Evolutionary conservation across 2,888 invertebrate species (phyloP).

Genomic region (Meghimatium bilineatum): DNA sequence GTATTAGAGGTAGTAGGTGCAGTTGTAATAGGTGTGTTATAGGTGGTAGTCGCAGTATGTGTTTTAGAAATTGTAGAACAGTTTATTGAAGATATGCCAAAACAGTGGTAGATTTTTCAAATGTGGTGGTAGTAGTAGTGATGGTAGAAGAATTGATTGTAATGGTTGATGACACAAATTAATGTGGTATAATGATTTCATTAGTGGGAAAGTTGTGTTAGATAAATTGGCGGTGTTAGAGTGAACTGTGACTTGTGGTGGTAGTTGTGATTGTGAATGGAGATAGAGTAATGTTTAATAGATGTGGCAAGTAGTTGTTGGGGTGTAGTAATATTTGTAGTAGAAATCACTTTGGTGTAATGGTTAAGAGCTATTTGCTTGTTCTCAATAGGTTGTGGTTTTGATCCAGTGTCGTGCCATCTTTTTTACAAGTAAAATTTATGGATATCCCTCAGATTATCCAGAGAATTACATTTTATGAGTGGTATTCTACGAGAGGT

Average conservation of each 20-base stretch:
- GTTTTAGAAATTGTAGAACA: not conserved
- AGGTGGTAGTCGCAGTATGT: not conserved
- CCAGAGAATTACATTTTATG: too few species aligned
- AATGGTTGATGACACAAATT: too few species aligned
- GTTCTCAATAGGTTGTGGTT: too few species aligned
- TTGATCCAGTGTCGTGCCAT: too few species aligned
- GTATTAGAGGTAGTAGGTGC: too few species aligned
- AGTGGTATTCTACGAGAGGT: too few species aligned
- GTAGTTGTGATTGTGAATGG: not conserved
- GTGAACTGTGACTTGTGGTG: not conserved
- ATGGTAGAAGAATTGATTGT: not conserved
- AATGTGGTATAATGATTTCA: not conserved
- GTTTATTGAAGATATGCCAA: not conserved
- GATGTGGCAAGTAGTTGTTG: not conserved
- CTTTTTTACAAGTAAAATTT: too few species aligned
- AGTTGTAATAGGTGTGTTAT: too few species aligned
- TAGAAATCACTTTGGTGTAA: too few species aligned
- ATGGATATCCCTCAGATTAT: too few species aligned
- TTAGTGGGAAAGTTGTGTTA: not conserved
- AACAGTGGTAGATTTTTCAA: not conserved
- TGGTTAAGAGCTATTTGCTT: too few species aligned
- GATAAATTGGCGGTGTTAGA: not conserved
- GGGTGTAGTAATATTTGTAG: too few species aligned
- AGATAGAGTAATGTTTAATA: not conserved
- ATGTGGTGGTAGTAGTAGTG: not conserved